These are phyloP conservation scores for Trematocara marginatum DNA, from an alignment of 2,113 vertebrate species.

Conservation along the genomic window DNA sequence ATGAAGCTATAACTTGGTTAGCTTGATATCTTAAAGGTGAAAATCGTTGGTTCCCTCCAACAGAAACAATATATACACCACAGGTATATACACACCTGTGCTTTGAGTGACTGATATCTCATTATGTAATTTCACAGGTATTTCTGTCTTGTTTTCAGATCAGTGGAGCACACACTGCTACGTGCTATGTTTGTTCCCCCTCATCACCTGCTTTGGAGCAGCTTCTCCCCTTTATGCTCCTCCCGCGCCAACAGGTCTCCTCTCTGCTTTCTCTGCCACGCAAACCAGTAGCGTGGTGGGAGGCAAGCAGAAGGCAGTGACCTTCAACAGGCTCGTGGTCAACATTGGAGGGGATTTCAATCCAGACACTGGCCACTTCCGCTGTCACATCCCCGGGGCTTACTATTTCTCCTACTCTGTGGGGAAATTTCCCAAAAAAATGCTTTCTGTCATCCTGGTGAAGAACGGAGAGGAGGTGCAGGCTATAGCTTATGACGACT, in stretches of 20 bases:
- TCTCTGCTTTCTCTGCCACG: conserved; percentile 75
- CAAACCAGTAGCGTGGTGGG: conserved; percentile 67
- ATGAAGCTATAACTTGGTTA: neutral
- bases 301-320: conserved; percentile 65
- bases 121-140: neutral
- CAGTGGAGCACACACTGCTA: conserved; percentile 1
- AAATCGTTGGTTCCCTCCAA: fast-evolving
- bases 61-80: neutral
- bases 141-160: conserved; percentile 7
- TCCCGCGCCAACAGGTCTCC: conserved; percentile 15
- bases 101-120: neutral
- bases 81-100: neutral
- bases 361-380: conserved; percentile 68
- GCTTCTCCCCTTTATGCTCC: conserved; percentile 36
- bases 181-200: conserved; percentile 38
- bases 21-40: neutral
- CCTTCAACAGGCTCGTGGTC: conserved; percentile 73
- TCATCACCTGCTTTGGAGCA: conserved; percentile 19
- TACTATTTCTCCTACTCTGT: conserved; percentile 77
- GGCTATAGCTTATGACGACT: conserved; percentile 72
- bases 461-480: conserved; percentile 77
- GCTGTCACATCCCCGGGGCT: conserved; percentile 69
- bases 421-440: conserved; percentile 75
- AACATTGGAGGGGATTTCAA: conserved; percentile 75
- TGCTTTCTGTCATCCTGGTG: conserved; percentile 76